Evolutionary conservation across 2,888 invertebrate species (phyloP), one percentile per base, ranked within the genome.

Genomic region (Acanthococcus lagerstroemiae): DNA sequence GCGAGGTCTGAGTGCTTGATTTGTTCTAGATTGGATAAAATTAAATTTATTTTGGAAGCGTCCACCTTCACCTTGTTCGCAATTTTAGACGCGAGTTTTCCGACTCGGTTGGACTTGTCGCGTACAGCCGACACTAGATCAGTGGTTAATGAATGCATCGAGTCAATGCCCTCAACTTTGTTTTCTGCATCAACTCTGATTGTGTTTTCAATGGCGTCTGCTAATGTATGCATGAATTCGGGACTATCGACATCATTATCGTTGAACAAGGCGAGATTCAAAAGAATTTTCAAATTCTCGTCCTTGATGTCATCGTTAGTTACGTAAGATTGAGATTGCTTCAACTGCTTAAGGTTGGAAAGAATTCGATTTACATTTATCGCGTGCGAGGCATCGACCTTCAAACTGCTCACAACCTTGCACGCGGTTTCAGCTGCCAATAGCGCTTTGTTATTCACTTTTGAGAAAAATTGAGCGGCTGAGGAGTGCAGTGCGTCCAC

Each of bases 351-450:
- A 6, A 66, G 21, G n/a, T 21, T 50, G 4, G 77, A 75, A 1
- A 78, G 73, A 1, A 78, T 74, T 66, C 78, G 78, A 3, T 77
- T 78, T 75, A 78, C 74, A 70, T 77, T 78, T 0, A 78, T 74
- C 0, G 78, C 77, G 0, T 75, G 72, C 27, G 72, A 73, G 1
- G 76, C 76, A 22, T 75, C 75, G 2, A 78, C 69, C 9, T 76
- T 75, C 1, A 78, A 71, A 56, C 76, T 75, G 68, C 76, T 76
- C 24, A 68, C 68, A n/a, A 70, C 57, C 17, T 67, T 60, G 48
- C 70, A 72, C 21, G 72, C 71, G 17, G 68, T 65, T 56, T 69
- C 69, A 69, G 72, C 76, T 24, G 74, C 76, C 1, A 77, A 76
- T 65, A 77, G 75, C 0, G 77, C 73, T 54, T 77, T 78, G 4